Base-by-base conservation (phyloP, 2,888 invertebrate genomes). In the Amphipyra tragopoginis region DNA sequence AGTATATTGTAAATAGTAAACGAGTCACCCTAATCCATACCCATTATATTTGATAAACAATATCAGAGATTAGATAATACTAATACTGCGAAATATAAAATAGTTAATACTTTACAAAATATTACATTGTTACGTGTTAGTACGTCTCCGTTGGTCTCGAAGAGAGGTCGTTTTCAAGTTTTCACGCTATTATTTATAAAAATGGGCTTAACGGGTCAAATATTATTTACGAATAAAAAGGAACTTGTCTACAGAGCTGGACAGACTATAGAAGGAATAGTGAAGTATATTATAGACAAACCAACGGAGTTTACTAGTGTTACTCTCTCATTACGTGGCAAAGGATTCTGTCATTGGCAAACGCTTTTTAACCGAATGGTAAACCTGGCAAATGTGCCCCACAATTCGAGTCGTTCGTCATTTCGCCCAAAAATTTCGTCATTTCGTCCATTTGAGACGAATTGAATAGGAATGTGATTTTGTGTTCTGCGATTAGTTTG, bases 211-310 rank as follows among this genome's bases (percentile, higher is more conserved):
- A 29, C 48, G 36, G 84, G 80, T 50, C 55, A 76, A 63, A 80
- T 85, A 57, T 51, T 81, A 15, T 45, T 82, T 7, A 7, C 48
- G 62, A 11, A 72, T 51, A 33, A 51, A 74, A 49, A 50, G 11
- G 66, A 75, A 14, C 72, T 72, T 3, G 29, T 80, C 0, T 73
- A 74, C 49, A 74, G 64, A 59, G 65, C 82, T 1, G 83, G 81
- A 1, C 40, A 75, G 51, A 2, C 47, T 1, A 68, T 85, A 0
- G 40, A 40, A 3, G 85, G 85, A 10, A 39, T 67, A n/a, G 54
- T 84, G 5, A 80, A 71, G 33, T 85, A 79, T 40, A 51, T 40
- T 0, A 11, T 85, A 6, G 68, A 74, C 11, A 64, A 77, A 52
- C 69, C 79, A 8, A 79, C 72, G 0, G 68, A 72, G n/a, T 80